Percentiles rank a stretch among this genome's conserved stretches.
Evolutionary conservation across 1,140 invertebrate species (phyloP).

Genomic region (Coenobita brevimanus): DNA sequence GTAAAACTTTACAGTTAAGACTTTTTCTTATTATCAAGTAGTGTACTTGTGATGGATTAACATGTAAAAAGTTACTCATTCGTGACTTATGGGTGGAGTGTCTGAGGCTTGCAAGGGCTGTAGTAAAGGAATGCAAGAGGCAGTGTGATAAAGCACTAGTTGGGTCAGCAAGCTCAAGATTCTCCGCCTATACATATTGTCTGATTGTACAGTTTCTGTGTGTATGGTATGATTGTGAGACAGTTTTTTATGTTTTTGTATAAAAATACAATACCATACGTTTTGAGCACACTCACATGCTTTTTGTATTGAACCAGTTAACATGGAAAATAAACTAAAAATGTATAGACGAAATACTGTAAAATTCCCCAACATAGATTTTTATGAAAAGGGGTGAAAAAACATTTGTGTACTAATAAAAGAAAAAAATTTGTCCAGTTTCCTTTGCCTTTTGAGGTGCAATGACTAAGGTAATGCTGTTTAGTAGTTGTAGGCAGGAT

Average conservation of each 20-base stretch:
- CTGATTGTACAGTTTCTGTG: slow-evolving; percentile 66
- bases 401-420: slow-evolving; percentile 71
- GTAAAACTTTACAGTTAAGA: slow-evolving; percentile 64
- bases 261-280: slow-evolving; percentile 68
- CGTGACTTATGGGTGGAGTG: slow-evolving; percentile 57
- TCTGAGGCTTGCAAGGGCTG: slow-evolving; percentile 17
- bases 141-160: too few relatives aligned
- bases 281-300: slow-evolving; percentile 70
- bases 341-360: slow-evolving; percentile 70
- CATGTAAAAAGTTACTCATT: slow-evolving; percentile 68
- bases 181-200: slow-evolving; percentile 60
- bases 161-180: slow-evolving; percentile 22
- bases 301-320: slow-evolving; percentile 70
- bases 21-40: slow-evolving; percentile 68
- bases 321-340: slow-evolving; percentile 67
- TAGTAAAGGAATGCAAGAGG: not conserved
- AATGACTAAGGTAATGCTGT: too few relatives aligned
- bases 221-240: slow-evolving; percentile 67
- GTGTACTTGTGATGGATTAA: slow-evolving; percentile 66
- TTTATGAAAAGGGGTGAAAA: slow-evolving; percentile 70
- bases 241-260: slow-evolving; percentile 69
- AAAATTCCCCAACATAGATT: slow-evolving; percentile 70
- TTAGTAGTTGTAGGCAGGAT: too few relatives aligned
- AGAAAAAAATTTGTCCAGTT: slow-evolving; percentile 6
- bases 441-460: too few relatives aligned